These are phyloP conservation scores for Drosophila mauritiana DNA, from an alignment of 1,140 invertebrate species.

Conservation along the genomic window DNA sequence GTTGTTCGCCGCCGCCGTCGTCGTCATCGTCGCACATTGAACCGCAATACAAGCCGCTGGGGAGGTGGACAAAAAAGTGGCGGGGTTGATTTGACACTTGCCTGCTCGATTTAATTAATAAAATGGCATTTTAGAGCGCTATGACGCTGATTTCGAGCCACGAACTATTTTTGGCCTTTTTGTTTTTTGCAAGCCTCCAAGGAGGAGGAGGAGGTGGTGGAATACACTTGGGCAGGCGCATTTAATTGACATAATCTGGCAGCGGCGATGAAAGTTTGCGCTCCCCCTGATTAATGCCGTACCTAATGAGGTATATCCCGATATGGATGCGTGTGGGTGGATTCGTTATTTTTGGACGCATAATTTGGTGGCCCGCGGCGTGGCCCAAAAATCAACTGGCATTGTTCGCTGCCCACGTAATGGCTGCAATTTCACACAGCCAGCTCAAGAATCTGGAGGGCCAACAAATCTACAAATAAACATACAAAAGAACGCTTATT, in stretches of 20 bases:
- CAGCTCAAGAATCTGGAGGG: slow-evolving; percentile 30
- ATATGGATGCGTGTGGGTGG: slow-evolving; percentile 33
- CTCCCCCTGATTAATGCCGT: slow-evolving; percentile 64
- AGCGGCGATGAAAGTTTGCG: slow-evolving; percentile 16
- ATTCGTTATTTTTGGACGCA: slow-evolving; percentile 50
- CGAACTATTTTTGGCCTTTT: slow-evolving; percentile 35
- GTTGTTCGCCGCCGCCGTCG: slow-evolving; percentile 60
- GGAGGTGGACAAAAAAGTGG: not conserved
- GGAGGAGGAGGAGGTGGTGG: not conserved
- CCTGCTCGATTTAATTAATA: slow-evolving; percentile 81
- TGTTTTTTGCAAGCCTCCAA: not conserved
- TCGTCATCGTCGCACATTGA: slow-evolving; percentile 65
- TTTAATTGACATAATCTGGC: slow-evolving; percentile 65
- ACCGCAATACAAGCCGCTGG: slow-evolving; percentile 68
- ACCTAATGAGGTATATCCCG: slow-evolving; percentile 72
- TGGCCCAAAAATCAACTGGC: slow-evolving; percentile 49
- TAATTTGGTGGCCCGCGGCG: slow-evolving; percentile 40
- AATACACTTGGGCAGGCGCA: slow-evolving; percentile 57
- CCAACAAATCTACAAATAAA: slow-evolving; percentile 37
- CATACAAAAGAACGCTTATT: slow-evolving; percentile 37
- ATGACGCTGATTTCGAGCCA: slow-evolving; percentile 63
- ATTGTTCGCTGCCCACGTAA: slow-evolving; percentile 55
- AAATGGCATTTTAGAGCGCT: slow-evolving; percentile 72
- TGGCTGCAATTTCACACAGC: slow-evolving; percentile 56
- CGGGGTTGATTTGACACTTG: slow-evolving; percentile 71